Conservation (phyloP, 2,797 vertebrate species). For the Artibeus lituratus region DNA sequence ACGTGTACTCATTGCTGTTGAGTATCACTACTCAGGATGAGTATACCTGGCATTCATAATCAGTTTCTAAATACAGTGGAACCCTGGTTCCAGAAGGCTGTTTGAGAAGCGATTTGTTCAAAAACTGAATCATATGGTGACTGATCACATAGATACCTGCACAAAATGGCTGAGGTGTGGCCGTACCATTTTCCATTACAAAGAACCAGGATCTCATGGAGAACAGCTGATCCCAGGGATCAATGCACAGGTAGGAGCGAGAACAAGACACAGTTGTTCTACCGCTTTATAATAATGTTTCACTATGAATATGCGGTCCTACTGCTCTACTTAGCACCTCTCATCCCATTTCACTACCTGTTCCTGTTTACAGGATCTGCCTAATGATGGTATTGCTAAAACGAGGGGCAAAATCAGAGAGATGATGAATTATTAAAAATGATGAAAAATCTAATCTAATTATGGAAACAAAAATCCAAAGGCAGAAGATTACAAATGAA, state of each 20-base stretch:
- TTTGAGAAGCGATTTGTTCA: background rate
- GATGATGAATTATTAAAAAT: constrained; percentile 14
- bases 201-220: background rate
- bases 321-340: background rate
- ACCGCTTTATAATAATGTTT: background rate
- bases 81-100: background rate
- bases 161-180: background rate
- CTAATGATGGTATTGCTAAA: background rate
- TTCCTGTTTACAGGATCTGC: background rate
- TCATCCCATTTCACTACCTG: background rate
- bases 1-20: background rate
- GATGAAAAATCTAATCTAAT: background rate
- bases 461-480: background rate
- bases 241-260: background rate
- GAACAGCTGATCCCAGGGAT: background rate
- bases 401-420: background rate
- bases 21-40: background rate
- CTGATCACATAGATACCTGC: background rate
- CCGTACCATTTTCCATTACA: background rate
- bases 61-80: background rate
- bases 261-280: background rate
- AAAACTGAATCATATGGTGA: background rate
- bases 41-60: background rate
- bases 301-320: background rate
- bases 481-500: background rate